phyloP scores from a whole-genome alignment of 2,113 vertebrate species.

The Helogale parvula region DNA sequence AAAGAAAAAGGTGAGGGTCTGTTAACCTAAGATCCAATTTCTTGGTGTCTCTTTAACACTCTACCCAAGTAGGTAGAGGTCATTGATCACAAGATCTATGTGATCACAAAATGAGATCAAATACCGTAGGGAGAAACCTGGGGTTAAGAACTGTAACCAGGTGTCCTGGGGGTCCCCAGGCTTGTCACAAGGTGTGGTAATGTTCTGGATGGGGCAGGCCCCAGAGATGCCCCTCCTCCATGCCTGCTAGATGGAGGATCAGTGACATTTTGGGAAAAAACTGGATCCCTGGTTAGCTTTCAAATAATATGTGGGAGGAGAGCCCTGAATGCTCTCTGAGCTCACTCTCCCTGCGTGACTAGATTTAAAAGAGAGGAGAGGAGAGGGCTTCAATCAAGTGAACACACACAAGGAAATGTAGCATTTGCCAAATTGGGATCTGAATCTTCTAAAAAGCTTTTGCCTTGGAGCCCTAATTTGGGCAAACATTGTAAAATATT shows the following conservation, averaged over 20 bases:
- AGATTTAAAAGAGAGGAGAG: not conserved
- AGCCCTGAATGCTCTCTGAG: not conserved
- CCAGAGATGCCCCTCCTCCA: not conserved
- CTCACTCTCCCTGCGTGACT: not conserved
- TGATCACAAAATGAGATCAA: not conserved
- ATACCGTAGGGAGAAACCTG: not conserved
- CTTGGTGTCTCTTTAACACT: not conserved
- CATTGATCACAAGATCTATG: not conserved
- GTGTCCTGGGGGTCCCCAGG: not conserved
- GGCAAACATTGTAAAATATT: not conserved
- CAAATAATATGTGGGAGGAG: not conserved
- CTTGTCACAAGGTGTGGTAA: not conserved
- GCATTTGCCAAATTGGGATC: not conserved
- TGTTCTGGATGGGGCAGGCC: not conserved
- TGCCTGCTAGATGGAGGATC: not conserved
- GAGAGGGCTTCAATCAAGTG: not conserved
- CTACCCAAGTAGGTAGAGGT: not conserved
- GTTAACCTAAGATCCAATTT: not conserved
- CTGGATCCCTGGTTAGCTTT: not conserved
- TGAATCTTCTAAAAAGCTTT: not conserved
- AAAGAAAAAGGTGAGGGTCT: not conserved
- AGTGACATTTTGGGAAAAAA: not conserved
- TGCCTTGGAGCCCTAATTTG: not conserved
- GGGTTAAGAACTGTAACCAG: not conserved
- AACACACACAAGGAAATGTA: not conserved